Evolutionary conservation across 2,113 vertebrate genomes (phyloP).

Genomic region (Cyprinodon tularosa): DNA sequence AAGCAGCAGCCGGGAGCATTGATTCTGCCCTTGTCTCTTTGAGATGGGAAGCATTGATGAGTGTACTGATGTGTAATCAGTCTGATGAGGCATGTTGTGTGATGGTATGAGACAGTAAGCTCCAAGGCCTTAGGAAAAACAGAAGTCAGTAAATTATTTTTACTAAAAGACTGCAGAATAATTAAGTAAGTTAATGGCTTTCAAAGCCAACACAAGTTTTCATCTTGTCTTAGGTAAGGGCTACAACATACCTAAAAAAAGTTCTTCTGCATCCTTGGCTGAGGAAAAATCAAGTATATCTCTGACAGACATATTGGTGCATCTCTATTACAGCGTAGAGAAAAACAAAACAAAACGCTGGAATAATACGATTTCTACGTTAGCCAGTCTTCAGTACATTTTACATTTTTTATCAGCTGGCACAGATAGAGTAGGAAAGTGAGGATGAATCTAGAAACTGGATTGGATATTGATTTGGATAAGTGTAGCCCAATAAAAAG

Average conservation of each 20-base stretch:
- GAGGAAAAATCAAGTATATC: not conserved
- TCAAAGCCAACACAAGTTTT: not conserved
- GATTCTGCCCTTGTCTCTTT: slow-evolving; percentile 25
- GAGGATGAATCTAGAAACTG: not conserved
- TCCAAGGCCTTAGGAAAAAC: slow-evolving; percentile 17
- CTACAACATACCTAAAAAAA: not conserved
- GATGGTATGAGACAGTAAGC: slow-evolving; percentile 35
- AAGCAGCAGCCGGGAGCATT: slow-evolving; percentile 41
- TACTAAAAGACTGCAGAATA: slow-evolving; percentile 7
- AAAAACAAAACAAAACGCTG: not conserved
- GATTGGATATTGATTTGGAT: slow-evolving; percentile 9
- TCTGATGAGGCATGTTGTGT: slow-evolving; percentile 59
- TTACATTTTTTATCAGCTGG: slow-evolving; percentile 8
- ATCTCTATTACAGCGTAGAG: not conserved
- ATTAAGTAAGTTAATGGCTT: not conserved
- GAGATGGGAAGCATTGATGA: slow-evolving; percentile 35
- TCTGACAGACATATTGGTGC: not conserved
- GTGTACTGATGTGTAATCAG: slow-evolving; percentile 59
- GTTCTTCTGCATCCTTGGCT: not conserved
- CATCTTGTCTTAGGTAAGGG: not conserved
- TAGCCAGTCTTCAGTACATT: slow-evolving; percentile 5
- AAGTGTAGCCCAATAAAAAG: not conserved
- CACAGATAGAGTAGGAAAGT: not conserved
- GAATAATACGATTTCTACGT: slow-evolving; percentile 25
- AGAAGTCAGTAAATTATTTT: slow-evolving; percentile 13